phyloP scores from a whole-genome alignment of 2,113 vertebrate species.

The Telmatochromis sp. region DNA sequence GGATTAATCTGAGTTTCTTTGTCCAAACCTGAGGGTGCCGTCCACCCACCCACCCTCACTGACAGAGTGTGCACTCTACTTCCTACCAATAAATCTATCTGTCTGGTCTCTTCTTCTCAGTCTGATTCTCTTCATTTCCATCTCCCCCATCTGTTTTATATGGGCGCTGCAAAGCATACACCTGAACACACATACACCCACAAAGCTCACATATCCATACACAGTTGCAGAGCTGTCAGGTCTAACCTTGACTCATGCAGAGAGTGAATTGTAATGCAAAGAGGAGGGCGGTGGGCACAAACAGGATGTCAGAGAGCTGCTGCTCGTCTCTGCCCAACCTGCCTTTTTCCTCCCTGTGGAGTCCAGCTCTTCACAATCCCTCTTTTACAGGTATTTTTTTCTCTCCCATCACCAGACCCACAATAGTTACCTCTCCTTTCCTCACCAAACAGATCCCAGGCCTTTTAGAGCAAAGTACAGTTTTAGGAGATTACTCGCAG shows the following conservation, averaged over 20 bases:
- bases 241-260: constrained; percentile 50
- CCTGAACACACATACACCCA: not conserved
- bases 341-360: constrained; percentile 19
- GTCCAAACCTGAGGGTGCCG: not conserved
- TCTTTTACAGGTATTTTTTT: not conserved
- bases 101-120: not conserved
- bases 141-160: constrained; percentile 24
- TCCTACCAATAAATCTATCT: constrained; percentile 1
- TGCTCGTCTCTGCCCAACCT: constrained; percentile 19
- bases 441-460: not conserved
- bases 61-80: not conserved
- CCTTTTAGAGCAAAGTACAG: not conserved
- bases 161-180: not conserved
- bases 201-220: not conserved
- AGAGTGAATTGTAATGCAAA: constrained; percentile 47
- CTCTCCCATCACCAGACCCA: not conserved
- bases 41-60: not conserved
- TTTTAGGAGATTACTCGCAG: not conserved
- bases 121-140: constrained; percentile 18
- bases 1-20: not conserved
- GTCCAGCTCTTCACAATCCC: constrained; percentile 12
- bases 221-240: constrained; percentile 47
- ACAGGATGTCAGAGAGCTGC: constrained; percentile 48
- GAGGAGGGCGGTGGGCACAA: constrained; percentile 15
- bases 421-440: not conserved